These are phyloP conservation scores for Drosophila bifasciata DNA, from an alignment of 1,140 invertebrate species.

Conservation along the genomic window DNA sequence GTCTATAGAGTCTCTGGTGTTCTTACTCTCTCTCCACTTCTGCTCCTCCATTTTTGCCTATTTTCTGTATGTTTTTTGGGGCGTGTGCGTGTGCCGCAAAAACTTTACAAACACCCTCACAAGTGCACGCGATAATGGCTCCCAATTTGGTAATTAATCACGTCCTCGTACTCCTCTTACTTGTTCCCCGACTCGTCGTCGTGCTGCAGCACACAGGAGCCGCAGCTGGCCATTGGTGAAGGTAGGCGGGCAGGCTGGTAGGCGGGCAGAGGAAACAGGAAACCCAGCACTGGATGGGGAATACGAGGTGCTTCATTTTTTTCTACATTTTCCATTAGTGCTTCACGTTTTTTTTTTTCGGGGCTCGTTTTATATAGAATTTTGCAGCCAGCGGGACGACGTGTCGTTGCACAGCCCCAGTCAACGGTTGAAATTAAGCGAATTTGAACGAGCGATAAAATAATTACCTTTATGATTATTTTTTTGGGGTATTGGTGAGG, in stretches of 20 bases:
- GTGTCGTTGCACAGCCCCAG: conserved; percentile 36
- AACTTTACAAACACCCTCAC: conserved; percentile 71
- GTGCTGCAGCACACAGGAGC: conserved; percentile 10
- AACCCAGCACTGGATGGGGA: conserved; percentile 11
- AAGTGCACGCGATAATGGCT: conserved; percentile 76
- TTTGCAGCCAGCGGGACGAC: conserved; percentile 30
- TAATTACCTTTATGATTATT: conserved; percentile 78
- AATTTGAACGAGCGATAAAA: conserved; percentile 74
- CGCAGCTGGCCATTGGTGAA: conserved; percentile 42
- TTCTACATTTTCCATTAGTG: conserved; percentile 55
- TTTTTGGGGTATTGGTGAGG: conserved; percentile 13
- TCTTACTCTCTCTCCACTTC: neutral
- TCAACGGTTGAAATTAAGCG: conserved; percentile 65
- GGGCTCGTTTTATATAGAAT: conserved; percentile 25
- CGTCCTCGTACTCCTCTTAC: conserved; percentile 66
- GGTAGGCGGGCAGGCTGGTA: neutral
- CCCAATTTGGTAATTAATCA: conserved; percentile 78
- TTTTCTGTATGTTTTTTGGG: conserved; percentile 5
- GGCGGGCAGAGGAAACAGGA: conserved; percentile 2
- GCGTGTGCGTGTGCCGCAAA: conserved; percentile 54
- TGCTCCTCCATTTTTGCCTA: neutral
- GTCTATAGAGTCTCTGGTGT: too few relatives aligned
- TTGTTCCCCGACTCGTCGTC: conserved; percentile 15
- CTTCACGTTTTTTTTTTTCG: conserved; percentile 13
- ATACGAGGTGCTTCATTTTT: conserved; percentile 47